These are phyloP conservation scores for Palythoa grandiflora DNA, from an alignment of 92 coral and sea anemone genomes.

Conservation along the genomic window DNA sequence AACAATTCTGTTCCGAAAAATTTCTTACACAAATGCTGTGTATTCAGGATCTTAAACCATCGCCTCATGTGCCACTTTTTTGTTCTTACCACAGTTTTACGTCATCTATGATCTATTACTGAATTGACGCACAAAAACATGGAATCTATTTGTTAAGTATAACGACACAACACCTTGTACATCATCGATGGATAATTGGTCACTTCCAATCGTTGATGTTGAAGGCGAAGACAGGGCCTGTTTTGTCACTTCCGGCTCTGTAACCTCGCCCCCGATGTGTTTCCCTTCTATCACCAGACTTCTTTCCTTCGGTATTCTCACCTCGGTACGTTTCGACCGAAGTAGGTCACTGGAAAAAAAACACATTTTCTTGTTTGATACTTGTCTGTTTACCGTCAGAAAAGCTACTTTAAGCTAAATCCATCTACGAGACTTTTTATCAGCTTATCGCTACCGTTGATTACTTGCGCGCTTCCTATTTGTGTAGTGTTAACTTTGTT, in stretches of 20 bases:
- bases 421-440: too few species aligned
- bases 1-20: too few species aligned
- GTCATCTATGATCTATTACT: too few species aligned
- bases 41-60: too few species aligned
- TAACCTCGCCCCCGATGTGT: constrained; percentile 69
- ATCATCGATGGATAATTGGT: constrained; percentile 8
- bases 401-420: too few species aligned
- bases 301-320: constrained; percentile 82
- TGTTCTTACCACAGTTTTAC: too few species aligned
- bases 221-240: constrained; percentile 53
- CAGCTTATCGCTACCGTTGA: too few species aligned
- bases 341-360: constrained; percentile 68
- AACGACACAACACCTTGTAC: constrained; percentile 4
- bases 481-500: too few species aligned
- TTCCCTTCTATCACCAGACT: constrained; percentile 81
- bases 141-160: neutral
- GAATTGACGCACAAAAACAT: too few species aligned
- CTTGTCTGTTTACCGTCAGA: neutral
- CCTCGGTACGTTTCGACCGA: constrained; percentile 65
- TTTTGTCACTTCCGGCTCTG: constrained; percentile 36
- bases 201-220: constrained; percentile 54
- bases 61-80: too few species aligned
- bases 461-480: too few species aligned
- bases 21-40: too few species aligned
- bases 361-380: neutral